These are phyloP conservation scores for Thymelicus lineola DNA, from an alignment of 2,888 invertebrate species.

Conservation along the genomic window DNA sequence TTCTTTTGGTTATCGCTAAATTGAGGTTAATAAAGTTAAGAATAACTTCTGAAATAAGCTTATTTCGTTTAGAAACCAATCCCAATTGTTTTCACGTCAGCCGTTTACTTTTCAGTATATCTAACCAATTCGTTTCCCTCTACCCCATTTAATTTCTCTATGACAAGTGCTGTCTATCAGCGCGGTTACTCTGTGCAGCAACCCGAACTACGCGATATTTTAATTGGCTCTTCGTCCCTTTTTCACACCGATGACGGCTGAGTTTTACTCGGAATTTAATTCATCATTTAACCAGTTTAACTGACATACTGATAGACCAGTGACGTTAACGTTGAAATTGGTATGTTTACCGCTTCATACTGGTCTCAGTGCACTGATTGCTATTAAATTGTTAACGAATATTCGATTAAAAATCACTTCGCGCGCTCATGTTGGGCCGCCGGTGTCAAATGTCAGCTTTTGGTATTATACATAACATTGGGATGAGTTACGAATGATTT, in stretches of 20 bases:
- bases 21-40: not conserved
- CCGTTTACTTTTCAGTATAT: conserved; percentile 31
- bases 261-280: conserved; percentile 64
- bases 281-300: conserved; percentile 62
- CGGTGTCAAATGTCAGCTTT: conserved; percentile 19
- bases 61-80: conserved; percentile 33
- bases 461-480: not conserved
- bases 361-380: conserved; percentile 54
- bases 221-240: conserved; percentile 58
- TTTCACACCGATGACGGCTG: conserved; percentile 51
- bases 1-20: not conserved
- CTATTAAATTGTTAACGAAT: conserved; percentile 53
- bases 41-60: not conserved
- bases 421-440: conserved; percentile 15
- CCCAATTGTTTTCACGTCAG: conserved; percentile 30
- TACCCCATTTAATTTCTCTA: conserved; percentile 32
- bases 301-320: conserved; percentile 60
- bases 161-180: conserved; percentile 40
- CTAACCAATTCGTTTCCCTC: conserved; percentile 36
- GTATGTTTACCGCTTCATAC: conserved; percentile 52
- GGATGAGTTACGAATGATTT: not conserved
- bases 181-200: conserved; percentile 41
- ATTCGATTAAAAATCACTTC: conserved; percentile 47
- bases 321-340: conserved; percentile 58
- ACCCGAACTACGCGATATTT: conserved; percentile 54